Base-by-base conservation (phyloP, 2,888 invertebrate genomes). In the Achlya flavicornis region DNA sequence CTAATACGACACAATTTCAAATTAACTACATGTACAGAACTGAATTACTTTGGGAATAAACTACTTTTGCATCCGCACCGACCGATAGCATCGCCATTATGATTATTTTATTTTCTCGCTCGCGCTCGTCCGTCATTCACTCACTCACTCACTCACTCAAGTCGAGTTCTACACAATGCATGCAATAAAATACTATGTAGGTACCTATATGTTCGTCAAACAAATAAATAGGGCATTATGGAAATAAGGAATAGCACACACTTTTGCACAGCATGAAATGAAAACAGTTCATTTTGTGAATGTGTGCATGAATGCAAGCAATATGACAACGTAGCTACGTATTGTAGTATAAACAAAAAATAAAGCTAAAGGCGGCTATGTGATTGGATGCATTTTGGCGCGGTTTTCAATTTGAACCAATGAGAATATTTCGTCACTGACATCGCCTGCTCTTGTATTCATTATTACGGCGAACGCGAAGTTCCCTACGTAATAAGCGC, bases 401-500 rank as follows among this genome's bases (percentile, higher is more conserved):
- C 87, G 88, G 75, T 64, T 80, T 93, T 92, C 85, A 87, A 93
- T 77, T 87, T 87, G 58, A 76, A 76, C 94, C 93, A 94, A 94
- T 93, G 77, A 78, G 66, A 80, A 73, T 71, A 69, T 78, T 81
- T 84, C 83, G 73, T 74, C 74, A 78, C 75, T 87, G 87, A 87
- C 87, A 88, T 88, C 82, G 85, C 76, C 80, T 81, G 79, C 81
- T 87, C 86, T 77, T 85, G 85, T 87, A 88, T 89, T 89, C 87
- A 87, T 87, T 48, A 48, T 16, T 89, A 82, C 83, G 86, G 83
- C 79, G 81, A 89, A 84, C 86, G 85, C 87, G 88, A 92, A 90
- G 91, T 92, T 89, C 79, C 87, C 90, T 90, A 92, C 92, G 92
- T 92, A 92, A 92, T 93, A 93, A 92, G 93, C 91, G 85, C 93